These are phyloP conservation scores for Arrhamphus sclerolepis DNA, from an alignment of 2,797 vertebrate genomes.

Conservation along the genomic window DNA sequence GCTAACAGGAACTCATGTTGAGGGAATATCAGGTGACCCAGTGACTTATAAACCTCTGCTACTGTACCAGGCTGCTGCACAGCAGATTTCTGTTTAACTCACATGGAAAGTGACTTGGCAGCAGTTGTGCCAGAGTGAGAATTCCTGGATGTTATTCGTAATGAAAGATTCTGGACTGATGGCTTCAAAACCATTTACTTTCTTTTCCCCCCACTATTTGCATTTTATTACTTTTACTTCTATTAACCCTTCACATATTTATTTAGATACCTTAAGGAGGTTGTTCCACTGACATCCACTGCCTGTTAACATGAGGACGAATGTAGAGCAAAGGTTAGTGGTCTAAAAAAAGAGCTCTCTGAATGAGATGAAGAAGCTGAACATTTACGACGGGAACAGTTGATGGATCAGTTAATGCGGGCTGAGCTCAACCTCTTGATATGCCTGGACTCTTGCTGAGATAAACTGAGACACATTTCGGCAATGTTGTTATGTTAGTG, in stretches of 20 bases:
- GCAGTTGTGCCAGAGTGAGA: background rate
- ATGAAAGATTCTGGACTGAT: background rate
- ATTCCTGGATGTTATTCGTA: background rate
- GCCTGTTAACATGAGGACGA: too few relatives aligned
- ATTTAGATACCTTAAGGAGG: background rate
- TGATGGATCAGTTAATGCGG: too few relatives aligned
- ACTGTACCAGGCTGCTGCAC: slow-evolving; percentile 4
- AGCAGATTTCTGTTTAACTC: slow-evolving; percentile 5
- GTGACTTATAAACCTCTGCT: slow-evolving; percentile 44
- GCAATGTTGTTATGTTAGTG: too few relatives aligned
- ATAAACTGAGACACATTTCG: too few relatives aligned
- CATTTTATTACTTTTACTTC: too few relatives aligned
- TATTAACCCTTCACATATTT: background rate
- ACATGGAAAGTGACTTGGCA: background rate
- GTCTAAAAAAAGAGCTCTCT: too few relatives aligned
- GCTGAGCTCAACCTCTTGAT: too few relatives aligned
- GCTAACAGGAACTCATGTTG: slow-evolving; percentile 14
- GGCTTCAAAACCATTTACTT: rapidly evolving
- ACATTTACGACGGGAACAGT: too few relatives aligned
- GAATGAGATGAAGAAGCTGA: too few relatives aligned
- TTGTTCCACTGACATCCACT: background rate
- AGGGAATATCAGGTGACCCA: slow-evolving; percentile 31
- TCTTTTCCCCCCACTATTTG: too few relatives aligned
- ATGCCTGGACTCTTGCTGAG: too few relatives aligned
- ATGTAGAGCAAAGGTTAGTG: too few relatives aligned